phyloP scores from a whole-genome alignment of 2,797 vertebrate species.

The Margarornis squamiger region DNA sequence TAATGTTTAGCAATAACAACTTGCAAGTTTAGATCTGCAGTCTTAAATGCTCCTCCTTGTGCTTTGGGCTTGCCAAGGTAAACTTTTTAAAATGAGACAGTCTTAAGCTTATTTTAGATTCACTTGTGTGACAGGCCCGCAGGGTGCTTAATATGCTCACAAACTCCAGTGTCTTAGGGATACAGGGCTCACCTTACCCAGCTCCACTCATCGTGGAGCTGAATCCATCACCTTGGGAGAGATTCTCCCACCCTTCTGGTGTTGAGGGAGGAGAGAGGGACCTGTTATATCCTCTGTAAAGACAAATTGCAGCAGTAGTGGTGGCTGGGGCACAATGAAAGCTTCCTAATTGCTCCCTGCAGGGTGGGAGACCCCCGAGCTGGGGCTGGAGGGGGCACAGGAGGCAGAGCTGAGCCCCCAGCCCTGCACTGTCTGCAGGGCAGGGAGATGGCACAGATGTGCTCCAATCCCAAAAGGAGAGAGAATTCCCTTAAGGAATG shows the following conservation, averaged over 20 bases:
- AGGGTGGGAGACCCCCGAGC: not conserved
- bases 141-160: not conserved
- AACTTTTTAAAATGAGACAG: constrained; percentile 57
- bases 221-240: not conserved
- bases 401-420: not conserved
- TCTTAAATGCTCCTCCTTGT: constrained; percentile 55
- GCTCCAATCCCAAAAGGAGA: not conserved
- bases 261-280: not conserved
- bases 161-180: rapidly evolving
- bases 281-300: not conserved
- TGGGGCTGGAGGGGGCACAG: not conserved
- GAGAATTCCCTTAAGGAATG: not conserved
- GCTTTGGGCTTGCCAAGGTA: constrained; percentile 49
- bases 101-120: constrained; percentile 45
- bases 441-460: not conserved
- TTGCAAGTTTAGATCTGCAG: constrained; percentile 8
- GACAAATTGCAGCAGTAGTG: not conserved
- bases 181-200: not conserved
- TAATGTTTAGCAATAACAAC: constrained; percentile 53
- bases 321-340: not conserved
- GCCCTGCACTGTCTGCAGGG: not conserved
- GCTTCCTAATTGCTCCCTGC: not conserved
- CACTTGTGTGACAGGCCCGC: not conserved
- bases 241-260: not conserved
- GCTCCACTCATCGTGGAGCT: not conserved